Evolutionary conservation across 2,888 invertebrate genomes (phyloP).

Genomic region (Petrolisthes cinctipes): DNA sequence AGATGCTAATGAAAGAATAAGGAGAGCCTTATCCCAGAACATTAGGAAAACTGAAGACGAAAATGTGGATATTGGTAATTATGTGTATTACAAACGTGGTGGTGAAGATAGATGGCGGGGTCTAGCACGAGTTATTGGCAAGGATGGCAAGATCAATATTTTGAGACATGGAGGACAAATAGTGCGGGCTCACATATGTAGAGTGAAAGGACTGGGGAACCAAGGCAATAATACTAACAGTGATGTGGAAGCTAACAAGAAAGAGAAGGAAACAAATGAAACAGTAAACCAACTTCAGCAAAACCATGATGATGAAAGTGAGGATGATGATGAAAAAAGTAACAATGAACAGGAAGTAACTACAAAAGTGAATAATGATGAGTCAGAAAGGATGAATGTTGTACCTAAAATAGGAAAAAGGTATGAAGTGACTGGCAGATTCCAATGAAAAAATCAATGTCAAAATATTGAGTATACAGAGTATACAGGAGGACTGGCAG

Average conservation of each 20-base stretch:
- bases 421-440: background rate
- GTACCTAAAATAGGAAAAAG: conserved; percentile 7
- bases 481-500: no score
- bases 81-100: background rate
- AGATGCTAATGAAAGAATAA: conserved; percentile 24
- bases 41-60: background rate
- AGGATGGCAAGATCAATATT: conserved; percentile 3
- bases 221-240: background rate
- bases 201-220: background rate
- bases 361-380: background rate
- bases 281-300: background rate
- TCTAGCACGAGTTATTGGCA: conserved; percentile 11
- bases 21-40: background rate
- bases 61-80: conserved; percentile 9
- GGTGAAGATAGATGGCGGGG: conserved; percentile 18
- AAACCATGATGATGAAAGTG: no score
- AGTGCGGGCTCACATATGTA: conserved; percentile 4
- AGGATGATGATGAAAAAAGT: background rate
- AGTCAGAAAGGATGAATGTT: background rate
- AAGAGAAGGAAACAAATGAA: background rate
- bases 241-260: background rate
- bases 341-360: background rate
- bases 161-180: conserved; percentile 7
- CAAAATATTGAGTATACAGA: conserved; percentile 16
- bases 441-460: conserved; percentile 5